Base-by-base conservation (phyloP, 2,113 vertebrate genomes). In the Podarcis raffonei region DNA sequence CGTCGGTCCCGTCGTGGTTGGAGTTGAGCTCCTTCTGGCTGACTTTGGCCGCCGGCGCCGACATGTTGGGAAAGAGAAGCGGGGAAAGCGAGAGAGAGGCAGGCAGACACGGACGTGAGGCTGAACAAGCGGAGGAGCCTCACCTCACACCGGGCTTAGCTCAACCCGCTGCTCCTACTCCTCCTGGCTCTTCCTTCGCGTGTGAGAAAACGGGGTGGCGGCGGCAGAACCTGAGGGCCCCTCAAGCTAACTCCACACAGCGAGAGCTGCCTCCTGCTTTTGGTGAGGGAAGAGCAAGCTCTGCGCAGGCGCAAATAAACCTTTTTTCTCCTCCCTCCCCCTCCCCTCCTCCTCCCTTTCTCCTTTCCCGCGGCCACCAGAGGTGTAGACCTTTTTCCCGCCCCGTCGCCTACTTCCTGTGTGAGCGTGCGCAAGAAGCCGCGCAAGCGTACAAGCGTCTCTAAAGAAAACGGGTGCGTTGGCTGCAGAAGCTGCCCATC, bases 1-100 rank as follows among this genome's bases (percentile, higher is more conserved):
- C 98, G 97, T 99, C 98, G 96, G 98, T 98, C 97, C 97, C 98
- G 97, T 99, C 98, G 97, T 98, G 98, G 97, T 99, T 99, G 93
- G 98, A 98, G 97, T 99, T 99, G 95, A 98, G 98, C 97, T 99
- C 98, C 97, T 98, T 99, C 98, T 99, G 98, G 98, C 98, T 98
- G 97, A 98, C 98, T 98, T 98, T 98, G 91, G 98, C 98, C 97
- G 98, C 98, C 96, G 98, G 98, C 95, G 98, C 98, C 97, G 98
- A 99, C 98, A 98, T 99, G 97, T 95, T 97, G 96, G 48, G 48
- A 95, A 90, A 91, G 92, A 87, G 91, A 35, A 71, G n/a, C 48
- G 87, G 89, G 35, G 37, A 85, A 79, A 76, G 88, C 84, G 83
- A 86, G 91, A 89, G 90, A 90, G 77, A 89, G 88, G 96, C 95